phyloP scores from a whole-genome alignment of 2,797 vertebrate genomes.

The Coregonus ussuriensis region DNA sequence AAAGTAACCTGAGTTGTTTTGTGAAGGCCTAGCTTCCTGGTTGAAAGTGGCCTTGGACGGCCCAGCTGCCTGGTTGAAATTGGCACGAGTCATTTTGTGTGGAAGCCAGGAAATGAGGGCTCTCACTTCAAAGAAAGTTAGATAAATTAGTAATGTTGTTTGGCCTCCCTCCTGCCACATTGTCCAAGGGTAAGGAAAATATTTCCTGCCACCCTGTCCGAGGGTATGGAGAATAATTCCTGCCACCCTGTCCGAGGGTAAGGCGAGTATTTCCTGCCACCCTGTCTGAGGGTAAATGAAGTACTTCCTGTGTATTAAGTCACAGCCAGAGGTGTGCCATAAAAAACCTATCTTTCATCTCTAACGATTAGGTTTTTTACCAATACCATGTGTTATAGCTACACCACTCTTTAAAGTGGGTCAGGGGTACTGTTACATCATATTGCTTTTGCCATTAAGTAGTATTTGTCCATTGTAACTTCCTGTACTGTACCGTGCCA shows the following conservation, averaged over 20 bases:
- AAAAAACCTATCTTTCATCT: neutral
- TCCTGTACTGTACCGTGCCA: neutral
- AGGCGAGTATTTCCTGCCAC: slow-evolving; percentile 43
- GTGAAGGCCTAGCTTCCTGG: no score
- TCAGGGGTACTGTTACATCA: neutral
- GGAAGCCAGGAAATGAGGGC: slow-evolving; percentile 64
- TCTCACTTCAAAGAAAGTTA: slow-evolving; percentile 68
- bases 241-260: slow-evolving; percentile 35
- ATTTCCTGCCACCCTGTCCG: slow-evolving; percentile 42
- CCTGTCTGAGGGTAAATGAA: neutral
- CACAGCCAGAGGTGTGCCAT: slow-evolving; percentile 25
- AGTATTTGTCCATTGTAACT: neutral
- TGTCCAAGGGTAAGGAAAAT: slow-evolving; percentile 45
- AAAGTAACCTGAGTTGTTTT: no score
- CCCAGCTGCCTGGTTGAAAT: slow-evolving; percentile 33
- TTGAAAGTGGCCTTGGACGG: no score
- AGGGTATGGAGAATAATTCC: slow-evolving; percentile 53
- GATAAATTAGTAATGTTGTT: slow-evolving; percentile 65
- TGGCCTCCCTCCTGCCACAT: slow-evolving; percentile 44
- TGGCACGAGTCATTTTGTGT: slow-evolving; percentile 61
- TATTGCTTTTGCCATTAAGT: neutral
- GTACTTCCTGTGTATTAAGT: slow-evolving; percentile 15
- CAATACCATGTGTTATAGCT: no score
- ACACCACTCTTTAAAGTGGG: no score
- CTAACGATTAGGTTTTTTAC: no score